Evolutionary conservation across 2,797 vertebrate species (phyloP).

Genomic region (Onychomys leucogaster): DNA sequence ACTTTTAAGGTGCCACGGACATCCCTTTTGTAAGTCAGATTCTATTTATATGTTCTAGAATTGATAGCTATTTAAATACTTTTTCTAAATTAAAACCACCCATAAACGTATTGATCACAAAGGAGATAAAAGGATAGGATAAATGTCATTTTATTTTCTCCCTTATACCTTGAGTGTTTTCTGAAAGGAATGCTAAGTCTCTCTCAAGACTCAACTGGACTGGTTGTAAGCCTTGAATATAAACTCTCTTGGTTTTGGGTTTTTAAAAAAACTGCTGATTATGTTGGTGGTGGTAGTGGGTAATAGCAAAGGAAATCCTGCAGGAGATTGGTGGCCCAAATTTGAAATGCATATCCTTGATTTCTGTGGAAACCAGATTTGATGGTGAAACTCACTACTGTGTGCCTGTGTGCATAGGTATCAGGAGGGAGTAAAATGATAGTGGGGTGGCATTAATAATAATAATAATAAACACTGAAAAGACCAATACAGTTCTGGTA

Average conservation of each 20-base stretch:
- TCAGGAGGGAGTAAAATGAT: not conserved
- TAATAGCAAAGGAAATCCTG: not conserved
- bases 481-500: not conserved
- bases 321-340: not conserved
- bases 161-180: slow-evolving; percentile 39
- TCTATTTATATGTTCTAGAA: not conserved
- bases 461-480: slow-evolving; percentile 35
- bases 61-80: not conserved
- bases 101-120: slow-evolving; percentile 16
- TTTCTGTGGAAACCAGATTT: slow-evolving; percentile 27
- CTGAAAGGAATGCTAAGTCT: not conserved
- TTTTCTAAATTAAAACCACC: not conserved
- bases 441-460: not conserved
- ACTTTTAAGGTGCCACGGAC: not conserved
- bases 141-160: slow-evolving; percentile 24
- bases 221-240: not conserved
- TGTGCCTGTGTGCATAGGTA: not conserved
- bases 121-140: not conserved
- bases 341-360: not conserved
- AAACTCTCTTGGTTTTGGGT: slow-evolving; percentile 1
- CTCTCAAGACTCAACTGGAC: not conserved
- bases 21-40: slow-evolving; percentile 38
- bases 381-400: not conserved
- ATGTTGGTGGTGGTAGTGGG: not conserved
- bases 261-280: not conserved